These are phyloP conservation scores for Ditylenchus dipsaci DNA, from an alignment of 1,140 invertebrate species.

Conservation along the genomic window DNA sequence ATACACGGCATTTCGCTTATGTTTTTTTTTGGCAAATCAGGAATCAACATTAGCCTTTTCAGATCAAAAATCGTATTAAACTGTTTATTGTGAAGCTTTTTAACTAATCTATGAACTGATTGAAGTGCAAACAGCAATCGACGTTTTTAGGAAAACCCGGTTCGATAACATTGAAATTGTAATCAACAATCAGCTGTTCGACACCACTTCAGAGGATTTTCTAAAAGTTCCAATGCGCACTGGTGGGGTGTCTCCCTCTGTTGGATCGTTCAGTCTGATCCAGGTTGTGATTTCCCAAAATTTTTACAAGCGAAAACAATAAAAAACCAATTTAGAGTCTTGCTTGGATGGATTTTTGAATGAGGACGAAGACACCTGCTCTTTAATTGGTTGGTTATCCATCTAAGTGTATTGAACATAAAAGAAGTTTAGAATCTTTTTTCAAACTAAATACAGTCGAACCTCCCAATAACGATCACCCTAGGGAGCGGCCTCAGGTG, in stretches of 20 bases:
- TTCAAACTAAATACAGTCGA: too few relatives aligned
- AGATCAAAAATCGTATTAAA: too few relatives aligned
- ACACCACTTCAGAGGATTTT: not conserved
- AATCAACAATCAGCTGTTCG: not conserved
- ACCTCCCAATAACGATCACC: too few relatives aligned
- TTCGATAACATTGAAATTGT: slow-evolving; percentile 1
- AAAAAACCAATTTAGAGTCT: not conserved
- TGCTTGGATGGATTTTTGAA: slow-evolving; percentile 8
- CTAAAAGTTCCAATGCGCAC: not conserved
- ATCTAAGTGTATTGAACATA: not conserved
- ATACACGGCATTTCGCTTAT: too few relatives aligned
- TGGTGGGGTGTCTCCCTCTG: not conserved
- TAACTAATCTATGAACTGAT: too few relatives aligned
- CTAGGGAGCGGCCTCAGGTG: too few relatives aligned
- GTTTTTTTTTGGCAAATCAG: too few relatives aligned
- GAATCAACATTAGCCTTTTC: too few relatives aligned
- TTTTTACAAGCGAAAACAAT: not conserved
- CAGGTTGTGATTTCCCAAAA: not conserved
- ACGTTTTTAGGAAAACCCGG: not conserved
- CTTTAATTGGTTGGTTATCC: not conserved
- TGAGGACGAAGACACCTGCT: slow-evolving; percentile 6
- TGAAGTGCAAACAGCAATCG: too few relatives aligned
- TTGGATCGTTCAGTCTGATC: not conserved
- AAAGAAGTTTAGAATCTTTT: too few relatives aligned
- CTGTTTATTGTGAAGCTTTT: too few relatives aligned